Evolutionary conservation across 2,888 invertebrate genomes (phyloP).

Genomic region (Zygaena filipendulae): DNA sequence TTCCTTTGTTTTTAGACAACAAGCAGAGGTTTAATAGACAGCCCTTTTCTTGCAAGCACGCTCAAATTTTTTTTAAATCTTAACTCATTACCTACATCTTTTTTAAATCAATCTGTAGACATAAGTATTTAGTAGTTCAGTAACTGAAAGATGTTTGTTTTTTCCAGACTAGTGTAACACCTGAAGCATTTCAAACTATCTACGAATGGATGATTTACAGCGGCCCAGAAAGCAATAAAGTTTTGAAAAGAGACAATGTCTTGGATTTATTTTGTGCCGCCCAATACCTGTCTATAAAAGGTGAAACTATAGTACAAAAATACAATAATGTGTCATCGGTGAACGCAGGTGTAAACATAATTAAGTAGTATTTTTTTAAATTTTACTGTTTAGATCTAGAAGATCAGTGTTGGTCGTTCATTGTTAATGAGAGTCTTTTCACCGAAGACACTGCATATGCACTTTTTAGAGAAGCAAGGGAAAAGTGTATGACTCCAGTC

Average conservation of each 20-base stretch:
- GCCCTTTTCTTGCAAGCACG: too few relatives aligned
- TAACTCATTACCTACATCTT: too few relatives aligned
- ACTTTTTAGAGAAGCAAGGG: slow-evolving; percentile 71
- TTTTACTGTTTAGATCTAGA: slow-evolving; percentile 76
- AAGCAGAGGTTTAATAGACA: too few relatives aligned
- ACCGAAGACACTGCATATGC: slow-evolving; percentile 80
- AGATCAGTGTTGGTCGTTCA: slow-evolving; percentile 81
- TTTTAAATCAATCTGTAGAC: too few relatives aligned
- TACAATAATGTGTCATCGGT: slow-evolving; percentile 1
- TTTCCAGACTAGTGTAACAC: slow-evolving; percentile 47
- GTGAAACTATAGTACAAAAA: slow-evolving; percentile 27
- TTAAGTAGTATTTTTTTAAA: too few relatives aligned
- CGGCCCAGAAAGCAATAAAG: slow-evolving; percentile 71
- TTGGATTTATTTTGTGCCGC: slow-evolving; percentile 79
- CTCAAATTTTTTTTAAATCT: too few relatives aligned
- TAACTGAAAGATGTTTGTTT: too few relatives aligned
- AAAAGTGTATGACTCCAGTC: slow-evolving; percentile 66
- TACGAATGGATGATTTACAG: slow-evolving; percentile 85
- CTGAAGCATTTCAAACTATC: slow-evolving; percentile 74
- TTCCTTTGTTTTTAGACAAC: too few relatives aligned
- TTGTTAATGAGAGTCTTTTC: slow-evolving; percentile 75
- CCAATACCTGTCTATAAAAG: slow-evolving; percentile 76
- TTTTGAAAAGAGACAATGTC: slow-evolving; percentile 75
- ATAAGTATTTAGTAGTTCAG: too few relatives aligned
- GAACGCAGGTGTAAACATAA: neutral